Conservation (phyloP, 2,888 invertebrate genomes). For the Melinaea marsaeus region DNA sequence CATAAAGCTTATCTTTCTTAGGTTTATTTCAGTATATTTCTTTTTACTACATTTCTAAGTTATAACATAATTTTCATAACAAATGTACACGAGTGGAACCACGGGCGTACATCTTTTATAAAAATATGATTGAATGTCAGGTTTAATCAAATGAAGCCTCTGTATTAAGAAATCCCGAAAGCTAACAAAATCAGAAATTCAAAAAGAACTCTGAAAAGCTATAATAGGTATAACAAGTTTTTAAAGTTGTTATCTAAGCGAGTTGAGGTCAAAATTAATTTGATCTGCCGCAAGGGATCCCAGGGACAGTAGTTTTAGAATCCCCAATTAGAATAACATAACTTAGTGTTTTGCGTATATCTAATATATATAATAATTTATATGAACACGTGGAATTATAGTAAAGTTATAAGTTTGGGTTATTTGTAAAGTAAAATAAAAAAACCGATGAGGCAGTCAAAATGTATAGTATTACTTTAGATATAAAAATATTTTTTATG, state of each 20-base stretch:
- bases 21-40: no score
- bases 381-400: no score
- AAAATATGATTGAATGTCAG: neutral
- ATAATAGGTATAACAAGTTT: neutral
- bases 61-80: no score
- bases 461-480: no score
- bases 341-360: neutral
- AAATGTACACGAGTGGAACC: no score
- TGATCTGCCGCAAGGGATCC: neutral
- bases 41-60: no score
- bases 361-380: neutral
- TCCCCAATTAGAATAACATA: neutral
- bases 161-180: neutral
- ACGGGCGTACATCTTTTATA: neutral
- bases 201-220: neutral
- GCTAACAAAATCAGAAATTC: neutral
- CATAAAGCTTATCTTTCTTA: no score
- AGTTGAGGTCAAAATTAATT: neutral
- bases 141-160: slow-evolving; percentile 5
- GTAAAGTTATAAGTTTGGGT: no score
- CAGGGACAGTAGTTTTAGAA: neutral
- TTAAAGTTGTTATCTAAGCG: neutral
- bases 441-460: no score
- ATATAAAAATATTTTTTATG: no score
- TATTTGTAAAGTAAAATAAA: no score